Conservation (phyloP, 2,113 vertebrate species). For the Oenanthe oenanthe region DNA sequence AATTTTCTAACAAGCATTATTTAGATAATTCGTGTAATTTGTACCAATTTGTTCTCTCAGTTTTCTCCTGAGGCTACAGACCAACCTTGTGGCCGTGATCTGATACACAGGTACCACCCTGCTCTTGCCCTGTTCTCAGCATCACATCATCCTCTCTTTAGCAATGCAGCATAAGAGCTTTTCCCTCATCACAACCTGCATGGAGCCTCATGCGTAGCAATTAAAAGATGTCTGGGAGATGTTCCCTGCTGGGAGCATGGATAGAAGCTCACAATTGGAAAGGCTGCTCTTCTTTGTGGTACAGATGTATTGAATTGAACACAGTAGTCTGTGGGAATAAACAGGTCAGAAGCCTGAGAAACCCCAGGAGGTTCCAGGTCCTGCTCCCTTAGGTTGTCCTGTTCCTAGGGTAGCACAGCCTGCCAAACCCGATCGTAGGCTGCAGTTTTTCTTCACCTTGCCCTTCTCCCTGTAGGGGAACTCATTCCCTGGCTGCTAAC, state of each 20-base stretch:
- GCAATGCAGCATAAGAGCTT: not conserved
- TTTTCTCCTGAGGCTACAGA: constrained; percentile 11
- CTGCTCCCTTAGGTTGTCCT: not conserved
- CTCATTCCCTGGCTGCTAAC: not conserved
- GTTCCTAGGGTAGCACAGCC: not conserved
- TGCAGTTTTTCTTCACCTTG: not conserved
- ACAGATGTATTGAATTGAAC: not conserved
- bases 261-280: not conserved
- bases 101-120: not conserved
- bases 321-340: not conserved
- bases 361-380: not conserved
- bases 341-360: not conserved
- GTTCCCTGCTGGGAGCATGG: not conserved
- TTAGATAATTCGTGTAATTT: constrained; percentile 22
- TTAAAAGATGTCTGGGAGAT: not conserved
- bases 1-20: constrained; percentile 4
- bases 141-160: not conserved
- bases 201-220: not conserved
- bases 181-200: not conserved
- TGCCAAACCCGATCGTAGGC: not conserved
- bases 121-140: not conserved
- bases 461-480: not conserved
- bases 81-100: not conserved
- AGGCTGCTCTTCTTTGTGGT: not conserved
- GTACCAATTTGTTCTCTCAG: not conserved